Evolutionary conservation across 2,888 invertebrate genomes (phyloP), one percentile per base, ranked within the genome.

Genomic region (Phaonia tiefii): DNA sequence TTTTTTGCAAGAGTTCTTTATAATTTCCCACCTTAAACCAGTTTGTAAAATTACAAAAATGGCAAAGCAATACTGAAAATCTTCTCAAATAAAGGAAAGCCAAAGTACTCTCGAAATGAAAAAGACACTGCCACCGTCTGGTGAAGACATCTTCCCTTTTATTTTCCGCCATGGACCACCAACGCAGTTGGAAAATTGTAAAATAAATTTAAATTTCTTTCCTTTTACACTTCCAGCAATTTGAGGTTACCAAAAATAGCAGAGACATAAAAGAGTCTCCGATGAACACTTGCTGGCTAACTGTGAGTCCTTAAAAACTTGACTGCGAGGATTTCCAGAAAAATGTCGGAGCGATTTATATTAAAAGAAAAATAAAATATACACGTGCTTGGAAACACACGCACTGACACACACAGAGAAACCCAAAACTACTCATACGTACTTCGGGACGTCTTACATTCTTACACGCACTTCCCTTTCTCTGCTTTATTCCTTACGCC

Each of bases 341-440:
- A 60, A 60, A 60, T 63, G 39, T 65, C 49, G 31, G 37, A 37
- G 46, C 60, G 73, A 81, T 78, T 78, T 72, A 75, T 66, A 71
- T 75, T 66, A 77, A 74, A 73, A 84, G 83, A 85, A 74, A 83
- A 73, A 84, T 83, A 85, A 74, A 83, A 83, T 80, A 81, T 79
- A 79, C 83, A 80, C 72, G 84, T 84, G 8, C 31, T 5, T 5
- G 4, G 8, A 31, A 31, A 31, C 85, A 85, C 83, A 85, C 85
- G 84, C 86, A 87, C 85, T 66, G 22, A 54, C 79, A n/a, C n/a
- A n/a, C n/a, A n/a, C n/a, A n/a, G n/a, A n/a, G n/a, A n/a, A 82
- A 82, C 31, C 8, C 31, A 31, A 3, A 5, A 31, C 31, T 31
- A 31, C 31, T 31, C n/a, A n/a, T n/a, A n/a, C n/a, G n/a, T n/a